Percentiles rank a stretch among this genome's conserved stretches.
Conservation (phyloP, 2,113 vertebrate species). For the Lethenteron camtschaticum region DNA sequence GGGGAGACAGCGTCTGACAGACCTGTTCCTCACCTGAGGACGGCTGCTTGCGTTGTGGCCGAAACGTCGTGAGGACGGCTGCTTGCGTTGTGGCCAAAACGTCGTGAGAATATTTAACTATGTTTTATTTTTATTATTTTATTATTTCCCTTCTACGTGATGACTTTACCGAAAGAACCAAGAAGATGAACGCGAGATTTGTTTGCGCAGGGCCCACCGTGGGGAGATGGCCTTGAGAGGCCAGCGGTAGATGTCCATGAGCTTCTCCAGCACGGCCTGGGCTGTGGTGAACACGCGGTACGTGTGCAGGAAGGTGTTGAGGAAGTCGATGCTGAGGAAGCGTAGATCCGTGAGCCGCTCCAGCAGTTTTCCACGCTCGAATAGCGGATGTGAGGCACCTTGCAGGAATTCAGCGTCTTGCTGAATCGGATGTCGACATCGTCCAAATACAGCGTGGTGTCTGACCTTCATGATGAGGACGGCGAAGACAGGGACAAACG, state of each 20-base stretch:
- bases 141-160: too few species aligned
- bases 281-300: conserved; percentile 88
- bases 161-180: too few species aligned
- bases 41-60: too few species aligned
- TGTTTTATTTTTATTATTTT: too few species aligned
- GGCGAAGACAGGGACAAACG: too few species aligned
- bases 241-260: conserved; percentile 79
- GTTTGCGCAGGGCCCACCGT: conserved; percentile 27
- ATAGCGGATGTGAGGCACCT: conserved; percentile 92
- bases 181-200: too few species aligned
- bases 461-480: conserved; percentile 34
- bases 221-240: conserved; percentile 86
- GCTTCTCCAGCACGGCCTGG: conserved; percentile 63
- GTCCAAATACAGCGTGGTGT: conserved; percentile 80
- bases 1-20: too few species aligned
- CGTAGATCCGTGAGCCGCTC: conserved; percentile 82
- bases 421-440: conserved; percentile 97
- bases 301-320: conserved; percentile 95
- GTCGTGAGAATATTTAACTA: too few species aligned
- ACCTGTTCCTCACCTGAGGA: too few species aligned
- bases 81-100: too few species aligned
- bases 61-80: too few species aligned
- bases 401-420: conserved; percentile 98
- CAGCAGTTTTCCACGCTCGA: conserved; percentile 76
- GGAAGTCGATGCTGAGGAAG: conserved; percentile 95